Conservation (phyloP, 2,113 vertebrate genomes). For the Stercorarius parasiticus region DNA sequence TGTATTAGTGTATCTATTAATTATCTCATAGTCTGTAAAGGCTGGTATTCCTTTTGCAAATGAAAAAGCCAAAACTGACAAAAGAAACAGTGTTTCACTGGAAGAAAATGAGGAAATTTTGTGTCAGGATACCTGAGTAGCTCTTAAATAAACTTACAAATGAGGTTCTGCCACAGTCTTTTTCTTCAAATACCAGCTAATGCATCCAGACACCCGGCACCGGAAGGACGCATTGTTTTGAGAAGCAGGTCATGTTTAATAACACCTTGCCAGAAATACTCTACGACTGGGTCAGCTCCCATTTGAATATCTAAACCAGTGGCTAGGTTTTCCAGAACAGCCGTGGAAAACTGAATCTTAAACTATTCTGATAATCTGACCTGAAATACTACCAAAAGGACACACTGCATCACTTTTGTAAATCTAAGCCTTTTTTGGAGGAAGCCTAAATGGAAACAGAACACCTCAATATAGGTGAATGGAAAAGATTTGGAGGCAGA, state of each 20-base stretch:
- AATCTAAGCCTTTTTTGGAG: not conserved
- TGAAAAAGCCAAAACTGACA: not conserved
- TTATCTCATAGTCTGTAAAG: not conserved
- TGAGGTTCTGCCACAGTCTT: not conserved
- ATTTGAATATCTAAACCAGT: conserved; percentile 1
- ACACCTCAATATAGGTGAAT: not conserved
- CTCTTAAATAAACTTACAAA: not conserved
- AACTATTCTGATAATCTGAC: conserved; percentile 4
- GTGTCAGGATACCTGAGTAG: not conserved
- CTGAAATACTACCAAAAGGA: not conserved
- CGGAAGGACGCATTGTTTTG: not conserved
- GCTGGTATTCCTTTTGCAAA: not conserved
- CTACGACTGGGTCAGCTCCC: not conserved
- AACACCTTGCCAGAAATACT: conserved; percentile 33
- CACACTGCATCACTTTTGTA: not conserved
- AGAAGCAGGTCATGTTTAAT: conserved; percentile 53
- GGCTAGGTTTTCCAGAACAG: not conserved
- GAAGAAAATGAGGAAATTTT: not conserved
- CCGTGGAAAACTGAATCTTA: not conserved
- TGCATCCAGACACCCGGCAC: not conserved
- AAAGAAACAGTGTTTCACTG: not conserved
- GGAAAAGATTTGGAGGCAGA: not conserved
- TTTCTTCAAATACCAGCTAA: not conserved
- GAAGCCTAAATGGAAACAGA: not conserved
- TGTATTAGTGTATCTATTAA: not conserved